Conservation (phyloP, 2,797 vertebrate genomes). For the Gastrophryne carolinensis region DNA sequence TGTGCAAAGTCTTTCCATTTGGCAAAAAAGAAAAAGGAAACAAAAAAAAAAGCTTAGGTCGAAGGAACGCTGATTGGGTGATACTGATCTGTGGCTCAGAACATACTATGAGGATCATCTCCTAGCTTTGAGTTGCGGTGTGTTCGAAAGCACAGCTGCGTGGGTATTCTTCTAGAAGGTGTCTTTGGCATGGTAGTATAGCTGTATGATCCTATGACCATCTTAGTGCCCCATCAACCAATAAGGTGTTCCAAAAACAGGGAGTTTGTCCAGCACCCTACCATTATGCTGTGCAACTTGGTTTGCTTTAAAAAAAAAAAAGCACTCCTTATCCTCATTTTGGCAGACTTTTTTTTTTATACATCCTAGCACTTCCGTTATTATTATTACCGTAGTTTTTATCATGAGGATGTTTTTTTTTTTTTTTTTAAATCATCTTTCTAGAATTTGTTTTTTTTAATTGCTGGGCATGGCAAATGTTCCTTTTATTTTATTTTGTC, state of each 20-base stretch:
- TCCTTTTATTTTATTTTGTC: neutral
- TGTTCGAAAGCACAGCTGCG: neutral
- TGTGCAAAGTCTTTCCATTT: conserved; percentile 19
- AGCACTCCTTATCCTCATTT: conserved; percentile 8
- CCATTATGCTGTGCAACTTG: conserved; percentile 12
- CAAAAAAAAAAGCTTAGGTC: conserved; percentile 24
- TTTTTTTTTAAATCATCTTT: neutral
- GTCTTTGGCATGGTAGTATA: conserved; percentile 95
- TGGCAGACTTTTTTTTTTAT: conserved; percentile 3
- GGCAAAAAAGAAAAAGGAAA: neutral
- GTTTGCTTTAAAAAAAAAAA: conserved; percentile 12
- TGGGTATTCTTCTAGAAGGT: conserved; percentile 32
- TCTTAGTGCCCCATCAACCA: conserved; percentile 34
- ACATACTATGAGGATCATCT: conserved; percentile 13
- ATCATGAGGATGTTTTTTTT: neutral
- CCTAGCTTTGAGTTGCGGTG: neutral
- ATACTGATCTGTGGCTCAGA: conserved; percentile 37
- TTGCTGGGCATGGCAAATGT: neutral
- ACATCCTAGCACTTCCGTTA: neutral
- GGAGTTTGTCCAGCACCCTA: conserved; percentile 45
- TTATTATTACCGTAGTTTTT: neutral
- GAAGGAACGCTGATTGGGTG: conserved; percentile 2
- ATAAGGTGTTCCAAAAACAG: conserved; percentile 9
- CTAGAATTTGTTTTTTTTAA: neutral
- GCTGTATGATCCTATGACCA: conserved; percentile 73